Percentiles rank a stretch among this genome's conserved stretches.
These are phyloP conservation scores for Congeria kusceri DNA, from an alignment of 2,888 invertebrate species.

Conservation along the genomic window DNA sequence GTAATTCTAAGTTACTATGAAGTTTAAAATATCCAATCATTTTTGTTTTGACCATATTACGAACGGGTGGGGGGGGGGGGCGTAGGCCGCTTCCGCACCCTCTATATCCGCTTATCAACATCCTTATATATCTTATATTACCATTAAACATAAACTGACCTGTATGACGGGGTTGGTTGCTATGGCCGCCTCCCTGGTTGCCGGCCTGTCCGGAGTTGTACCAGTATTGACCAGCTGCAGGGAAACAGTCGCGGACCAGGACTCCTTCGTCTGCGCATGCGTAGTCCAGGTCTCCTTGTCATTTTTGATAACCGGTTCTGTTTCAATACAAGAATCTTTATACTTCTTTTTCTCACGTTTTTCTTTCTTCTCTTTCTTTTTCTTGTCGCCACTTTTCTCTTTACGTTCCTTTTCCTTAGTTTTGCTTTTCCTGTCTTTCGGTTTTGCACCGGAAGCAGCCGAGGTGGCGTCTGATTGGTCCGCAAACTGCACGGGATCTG, in stretches of 20 bases:
- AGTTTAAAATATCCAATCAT: too few relatives aligned
- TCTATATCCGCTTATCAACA: too few relatives aligned
- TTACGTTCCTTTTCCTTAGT: slow-evolving; percentile 54
- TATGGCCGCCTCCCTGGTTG: slow-evolving; percentile 74
- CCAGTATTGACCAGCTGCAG: slow-evolving; percentile 77
- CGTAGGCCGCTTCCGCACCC: too few relatives aligned
- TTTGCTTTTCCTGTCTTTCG: slow-evolving; percentile 52
- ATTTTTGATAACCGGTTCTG: slow-evolving; percentile 59
- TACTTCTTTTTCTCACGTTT: slow-evolving; percentile 60
- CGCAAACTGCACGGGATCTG: slow-evolving; percentile 54
- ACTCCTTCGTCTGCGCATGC: slow-evolving; percentile 64
- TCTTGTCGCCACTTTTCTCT: slow-evolving; percentile 49
- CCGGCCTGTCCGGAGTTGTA: slow-evolving; percentile 74
- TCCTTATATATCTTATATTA: too few relatives aligned
- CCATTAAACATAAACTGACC: background rate
- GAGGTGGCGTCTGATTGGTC: slow-evolving; percentile 16
- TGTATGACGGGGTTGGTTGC: slow-evolving; percentile 71
- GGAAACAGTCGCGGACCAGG: slow-evolving; percentile 77
- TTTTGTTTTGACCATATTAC: too few relatives aligned
- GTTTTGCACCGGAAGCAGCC: slow-evolving; percentile 32
- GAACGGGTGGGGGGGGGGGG: too few relatives aligned
- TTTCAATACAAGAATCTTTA: slow-evolving; percentile 64
- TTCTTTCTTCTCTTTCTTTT: slow-evolving; percentile 54
- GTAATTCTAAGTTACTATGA: too few relatives aligned
- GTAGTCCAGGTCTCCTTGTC: slow-evolving; percentile 76